Evolutionary conservation across 2,888 invertebrate species (phyloP), one percentile per base, ranked within the genome.

Genomic region (Cantharis rustica): DNA sequence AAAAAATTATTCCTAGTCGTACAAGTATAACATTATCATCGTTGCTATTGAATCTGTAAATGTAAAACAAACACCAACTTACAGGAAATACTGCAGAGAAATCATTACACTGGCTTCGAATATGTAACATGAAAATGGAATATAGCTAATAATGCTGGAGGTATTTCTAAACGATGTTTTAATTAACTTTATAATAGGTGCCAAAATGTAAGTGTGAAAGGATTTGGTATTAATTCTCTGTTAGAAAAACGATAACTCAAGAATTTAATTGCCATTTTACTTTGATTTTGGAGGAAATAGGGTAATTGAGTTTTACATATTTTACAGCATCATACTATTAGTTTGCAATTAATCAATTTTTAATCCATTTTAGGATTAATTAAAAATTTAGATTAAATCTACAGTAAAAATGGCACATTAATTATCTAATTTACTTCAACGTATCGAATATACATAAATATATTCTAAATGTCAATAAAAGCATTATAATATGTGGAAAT

Each of bases 181-280:
- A 66, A 66, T 66, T 66, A 66, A 20, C 64, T 66, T 66, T 66
- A 17, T 66, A 66, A 66, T 66, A 66, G 62, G 31, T 69, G 16
- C 27, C 23, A 17, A 71, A 71, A 62, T 69, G 31, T 16, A 69
- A 31, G 69, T 31, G 69, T 31, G 69, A 31, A 16, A 69, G 31
- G 31, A 47, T 69, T 69, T 31, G 17, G 69, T 20, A 69, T 20
- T 69, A 69, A 69, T 69, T 69, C 16, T 20, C 17, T 61, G 69
- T 61, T 61, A 69, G 17, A 17, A 69, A 69, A 47, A 20, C 69
- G 61, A 69, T 47, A 69, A 31, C n/a, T 47, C 47, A 69, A 69
- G 69, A 69, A 17, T 69, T 61, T 69, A 69, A 69, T 69, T 69
- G 69, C 69, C 17, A n/a, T 61, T 69, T 31, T 47, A 47, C 47